Percentiles rank a stretch among this genome's conserved stretches.
Conservation (phyloP, 2,113 vertebrate genomes). For the Erpornis zantholeuca region DNA sequence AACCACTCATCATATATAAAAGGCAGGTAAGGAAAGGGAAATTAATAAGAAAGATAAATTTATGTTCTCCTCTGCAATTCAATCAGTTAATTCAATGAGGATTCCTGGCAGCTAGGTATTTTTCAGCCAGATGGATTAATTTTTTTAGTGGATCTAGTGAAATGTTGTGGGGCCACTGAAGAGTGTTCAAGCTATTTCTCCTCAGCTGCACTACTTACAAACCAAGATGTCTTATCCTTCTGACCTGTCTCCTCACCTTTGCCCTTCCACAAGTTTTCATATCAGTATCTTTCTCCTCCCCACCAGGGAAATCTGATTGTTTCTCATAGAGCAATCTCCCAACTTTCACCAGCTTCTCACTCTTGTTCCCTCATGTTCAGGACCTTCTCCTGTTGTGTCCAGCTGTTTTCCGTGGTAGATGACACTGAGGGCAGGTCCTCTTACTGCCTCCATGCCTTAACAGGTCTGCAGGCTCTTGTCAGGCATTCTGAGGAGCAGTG, state of each 20-base stretch:
- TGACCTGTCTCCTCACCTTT: not conserved
- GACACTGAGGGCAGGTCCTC: not conserved
- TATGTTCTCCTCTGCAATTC: not conserved
- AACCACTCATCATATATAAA: not conserved
- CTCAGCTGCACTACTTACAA: not conserved
- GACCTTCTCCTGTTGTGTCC: not conserved
- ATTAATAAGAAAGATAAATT: not conserved
- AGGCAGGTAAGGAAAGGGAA: not conserved
- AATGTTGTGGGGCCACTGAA: not conserved
- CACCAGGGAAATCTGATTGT: not conserved
- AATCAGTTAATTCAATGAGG: not conserved
- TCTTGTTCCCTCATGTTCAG: not conserved
- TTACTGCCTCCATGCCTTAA: not conserved
- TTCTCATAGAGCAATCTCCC: not conserved
- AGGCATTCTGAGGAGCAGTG: not conserved
- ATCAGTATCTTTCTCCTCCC: not conserved
- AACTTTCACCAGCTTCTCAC: not conserved
- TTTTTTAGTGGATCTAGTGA: not conserved
- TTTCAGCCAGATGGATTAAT: not conserved
- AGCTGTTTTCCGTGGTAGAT: accelerated
- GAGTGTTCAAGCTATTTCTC: not conserved
- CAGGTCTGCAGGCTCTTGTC: not conserved
- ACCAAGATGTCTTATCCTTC: not conserved
- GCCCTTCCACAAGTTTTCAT: not conserved
- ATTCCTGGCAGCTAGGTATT: not conserved